Base-by-base conservation (phyloP, 1,140 invertebrate genomes). In the Kradibia gibbosae region DNA sequence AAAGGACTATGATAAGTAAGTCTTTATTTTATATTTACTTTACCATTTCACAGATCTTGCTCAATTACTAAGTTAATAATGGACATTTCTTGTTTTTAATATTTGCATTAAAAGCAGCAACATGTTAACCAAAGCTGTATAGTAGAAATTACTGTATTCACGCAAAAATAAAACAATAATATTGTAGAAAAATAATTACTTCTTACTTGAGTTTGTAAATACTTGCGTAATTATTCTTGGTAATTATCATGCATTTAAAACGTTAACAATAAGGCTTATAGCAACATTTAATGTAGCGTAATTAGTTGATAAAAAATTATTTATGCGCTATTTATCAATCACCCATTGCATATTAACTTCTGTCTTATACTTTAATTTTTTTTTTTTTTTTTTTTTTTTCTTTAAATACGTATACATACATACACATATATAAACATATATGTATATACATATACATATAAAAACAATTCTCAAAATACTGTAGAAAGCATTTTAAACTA, bases 301-400 rank as follows among this genome's bases (percentile, higher is more conserved):
- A 31, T 57, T 42, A 71, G 34, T 60, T 25, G 42, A 53, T 45
- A 62, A 80, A 72, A 57, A 48, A 13, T 34, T 80, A 1, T 31
- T 28, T 57, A 13, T 36, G 0, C 11, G 0, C 50, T 76, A 76
- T 76, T 81, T 76, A 76, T 50, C 62, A 81, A n/a, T 76, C 65
- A 81, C 80, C 45, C 45, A 67, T 76, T 31, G 36, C 17, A 57
- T 36, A 20, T 62, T 71, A 81, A 36, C 11, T 31, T 28, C 45
- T 20, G 55, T 39, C 57, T 57, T 80, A 31, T 55, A 53, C 39
- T 28, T 81, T 39, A 75, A 72, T 34, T 57, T n/a, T n/a, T n/a
- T n/a, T n/a, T n/a, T n/a, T n/a, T n/a, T n/a, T n/a, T n/a, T n/a
- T n/a, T n/a, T n/a, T n/a, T n/a, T n/a, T n/a, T n/a, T n/a, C n/a